Evolutionary conservation across 2,888 invertebrate genomes (phyloP).

Genomic region (Phortica okadai): DNA sequence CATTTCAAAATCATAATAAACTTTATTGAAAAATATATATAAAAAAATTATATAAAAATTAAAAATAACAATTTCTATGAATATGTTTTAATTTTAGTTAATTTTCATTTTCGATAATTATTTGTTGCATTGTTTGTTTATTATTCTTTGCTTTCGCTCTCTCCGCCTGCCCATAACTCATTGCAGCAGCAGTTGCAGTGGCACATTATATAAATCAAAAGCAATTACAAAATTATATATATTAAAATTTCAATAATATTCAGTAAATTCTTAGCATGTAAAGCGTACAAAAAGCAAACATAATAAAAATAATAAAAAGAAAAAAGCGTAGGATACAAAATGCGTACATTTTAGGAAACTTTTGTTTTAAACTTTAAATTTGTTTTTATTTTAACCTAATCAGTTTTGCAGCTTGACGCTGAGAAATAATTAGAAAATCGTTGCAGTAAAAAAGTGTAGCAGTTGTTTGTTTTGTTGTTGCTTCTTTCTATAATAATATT

Average conservation of each 20-base stretch:
- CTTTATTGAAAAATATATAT: constrained; percentile 15
- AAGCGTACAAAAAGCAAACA: not conserved
- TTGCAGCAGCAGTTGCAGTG: too few species aligned
- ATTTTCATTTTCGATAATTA: not conserved
- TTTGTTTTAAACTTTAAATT: constrained; percentile 2
- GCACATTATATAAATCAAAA: too few species aligned
- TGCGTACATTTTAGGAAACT: not conserved
- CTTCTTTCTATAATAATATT: not conserved
- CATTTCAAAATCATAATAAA: constrained; percentile 8
- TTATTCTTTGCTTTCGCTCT: too few species aligned
- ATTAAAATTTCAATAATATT: too few species aligned
- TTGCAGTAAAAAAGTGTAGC: constrained; percentile 30
- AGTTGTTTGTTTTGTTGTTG: not conserved
- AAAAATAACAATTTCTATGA: not conserved
- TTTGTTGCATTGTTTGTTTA: not conserved
- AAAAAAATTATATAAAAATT: not conserved
- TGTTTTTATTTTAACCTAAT: not conserved
- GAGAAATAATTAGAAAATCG: not conserved
- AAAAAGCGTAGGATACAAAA: not conserved
- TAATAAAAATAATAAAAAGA: not conserved
- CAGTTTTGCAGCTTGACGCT: not conserved
- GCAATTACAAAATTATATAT: too few species aligned
- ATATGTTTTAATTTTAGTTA: not conserved
- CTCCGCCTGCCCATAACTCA: too few species aligned
- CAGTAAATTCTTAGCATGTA: not conserved